Evolutionary conservation across 2,888 invertebrate genomes (phyloP), one percentile per base, ranked within the genome.

Genomic region (Apamea crenata): DNA sequence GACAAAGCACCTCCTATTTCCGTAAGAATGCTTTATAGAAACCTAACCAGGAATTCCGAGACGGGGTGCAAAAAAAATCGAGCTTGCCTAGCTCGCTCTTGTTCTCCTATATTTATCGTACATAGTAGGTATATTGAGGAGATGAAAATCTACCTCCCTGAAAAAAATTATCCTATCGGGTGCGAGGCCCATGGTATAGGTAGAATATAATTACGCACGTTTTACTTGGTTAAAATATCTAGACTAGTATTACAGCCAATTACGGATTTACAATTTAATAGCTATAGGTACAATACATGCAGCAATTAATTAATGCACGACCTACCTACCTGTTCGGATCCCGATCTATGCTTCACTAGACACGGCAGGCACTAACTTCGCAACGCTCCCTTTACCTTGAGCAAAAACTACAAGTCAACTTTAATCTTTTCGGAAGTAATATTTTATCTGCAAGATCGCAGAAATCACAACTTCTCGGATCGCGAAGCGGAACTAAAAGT

Each of bases 401-500:
- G 14, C 40, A 75, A 65, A 66, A 69, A 82, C 32, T 63, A 47
- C 63, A 83, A 65, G 61, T 56, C 59, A 61, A 66, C 61, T 36
- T 21, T 47, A 75, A 69, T 77, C 56, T 72, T 77, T 88, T 86
- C 77, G 89, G 85, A 89, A 90, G 89, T 85, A 81, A 84, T 79
- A 78, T 73, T 71, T 74, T 80, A 87, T 83, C 68, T 67, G 61
- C 75, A 74, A 76, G 73, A 77, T 77, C 66, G 44, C 74, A 74
- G 69, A 78, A 71, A 79, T 72, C 68, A 40, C 56, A 65, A 69
- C 47, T 66, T 56, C 70, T 75, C 73, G 29, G 40, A 65, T 47
- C 77, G 83, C 7, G 61, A 79, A 82, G 81, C 91, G 92, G 93
- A 92, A 91, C 87, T 91, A 71, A 87, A 83, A 87, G 84, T 84